Conservation (phyloP, 2,888 invertebrate genomes). For the Drosophila neotestacea region DNA sequence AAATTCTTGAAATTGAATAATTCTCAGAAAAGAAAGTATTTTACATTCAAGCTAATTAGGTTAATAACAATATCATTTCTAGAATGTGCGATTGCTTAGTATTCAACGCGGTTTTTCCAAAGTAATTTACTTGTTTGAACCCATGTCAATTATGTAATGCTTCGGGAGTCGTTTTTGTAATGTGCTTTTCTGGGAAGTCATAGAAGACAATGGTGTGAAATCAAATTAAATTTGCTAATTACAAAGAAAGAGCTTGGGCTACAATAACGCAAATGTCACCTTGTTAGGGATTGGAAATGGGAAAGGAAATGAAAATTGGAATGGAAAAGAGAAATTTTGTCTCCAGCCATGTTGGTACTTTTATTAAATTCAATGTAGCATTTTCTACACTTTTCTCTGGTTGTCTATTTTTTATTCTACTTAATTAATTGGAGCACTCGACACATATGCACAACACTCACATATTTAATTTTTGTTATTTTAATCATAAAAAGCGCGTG, state of each 20-base stretch:
- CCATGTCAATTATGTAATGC: constrained; percentile 21
- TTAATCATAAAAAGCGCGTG: constrained; percentile 73
- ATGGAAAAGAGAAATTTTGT: constrained; percentile 23
- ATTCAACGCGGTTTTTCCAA: constrained; percentile 2
- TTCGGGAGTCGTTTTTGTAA: constrained; percentile 10
- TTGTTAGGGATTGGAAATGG: constrained; percentile 8
- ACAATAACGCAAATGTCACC: constrained; percentile 19
- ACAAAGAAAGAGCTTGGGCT: constrained; percentile 4
- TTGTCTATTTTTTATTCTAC: constrained; percentile 55
- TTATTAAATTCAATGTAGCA: constrained; percentile 67
- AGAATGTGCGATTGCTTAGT: neutral
- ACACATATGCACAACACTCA: constrained; percentile 17
- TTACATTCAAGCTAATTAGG: neutral
- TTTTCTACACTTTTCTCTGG: constrained; percentile 27
- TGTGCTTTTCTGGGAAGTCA: constrained; percentile 31
- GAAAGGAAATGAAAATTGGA: neutral
- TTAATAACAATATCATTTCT: neutral
- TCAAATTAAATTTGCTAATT: constrained; percentile 62
- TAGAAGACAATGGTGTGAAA: constrained; percentile 14
- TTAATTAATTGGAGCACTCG: constrained; percentile 72
- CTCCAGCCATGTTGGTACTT: constrained; percentile 2
- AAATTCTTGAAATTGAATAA: no score
- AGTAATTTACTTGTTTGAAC: constrained; percentile 20
- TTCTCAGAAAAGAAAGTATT: neutral
- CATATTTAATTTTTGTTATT: constrained; percentile 53